A percentile compares a stretch with the other conserved stretches of the same genome.
These are phyloP conservation scores for Cettia cetti DNA, from an alignment of 2,113 vertebrate genomes.

Conservation along the genomic window DNA sequence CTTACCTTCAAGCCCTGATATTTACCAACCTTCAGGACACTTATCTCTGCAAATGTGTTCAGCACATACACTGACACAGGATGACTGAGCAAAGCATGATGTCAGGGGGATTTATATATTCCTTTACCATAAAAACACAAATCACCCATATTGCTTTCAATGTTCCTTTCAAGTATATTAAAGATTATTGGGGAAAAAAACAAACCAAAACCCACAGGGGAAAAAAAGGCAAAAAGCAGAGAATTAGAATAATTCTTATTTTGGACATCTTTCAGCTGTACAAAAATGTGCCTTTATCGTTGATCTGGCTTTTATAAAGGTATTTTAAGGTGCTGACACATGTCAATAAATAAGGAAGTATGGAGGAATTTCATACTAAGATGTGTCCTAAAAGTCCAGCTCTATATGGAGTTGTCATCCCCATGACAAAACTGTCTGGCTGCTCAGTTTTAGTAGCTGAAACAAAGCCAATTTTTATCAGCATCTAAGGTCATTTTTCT, in stretches of 20 bases:
- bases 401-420: background rate
- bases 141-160: background rate
- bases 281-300: background rate
- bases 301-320: background rate
- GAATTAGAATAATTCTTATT: background rate
- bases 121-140: background rate
- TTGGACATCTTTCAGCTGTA: background rate
- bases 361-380: background rate
- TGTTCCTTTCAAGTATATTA: background rate
- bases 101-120: background rate
- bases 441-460: background rate
- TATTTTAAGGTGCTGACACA: background rate
- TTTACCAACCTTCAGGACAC: background rate
- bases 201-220: no score
- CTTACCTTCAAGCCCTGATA: background rate
- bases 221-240: background rate
- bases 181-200: background rate
- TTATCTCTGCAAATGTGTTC: background rate
- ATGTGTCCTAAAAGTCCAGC: background rate
- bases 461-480: background rate
- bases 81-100: background rate
- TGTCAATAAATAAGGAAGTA: background rate
- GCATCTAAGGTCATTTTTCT: background rate
- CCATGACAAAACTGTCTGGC: background rate
- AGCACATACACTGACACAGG: background rate